A percentile compares a stretch with the other conserved stretches of the same genome.
Conservation (phyloP, 2,888 invertebrate species). For the Troides oblongomaculatus region DNA sequence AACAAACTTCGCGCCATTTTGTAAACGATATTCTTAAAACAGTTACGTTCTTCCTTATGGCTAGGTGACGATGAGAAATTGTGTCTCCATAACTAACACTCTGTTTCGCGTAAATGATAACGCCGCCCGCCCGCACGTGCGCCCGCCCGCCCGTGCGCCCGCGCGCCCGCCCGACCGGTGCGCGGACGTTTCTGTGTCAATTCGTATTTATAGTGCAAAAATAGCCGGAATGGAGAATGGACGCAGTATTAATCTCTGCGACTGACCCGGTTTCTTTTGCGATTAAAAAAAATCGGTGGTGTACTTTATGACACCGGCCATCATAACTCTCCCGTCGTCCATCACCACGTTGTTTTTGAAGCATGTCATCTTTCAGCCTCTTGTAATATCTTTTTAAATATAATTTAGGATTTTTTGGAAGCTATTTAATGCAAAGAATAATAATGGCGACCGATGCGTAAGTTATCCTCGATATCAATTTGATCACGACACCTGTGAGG, state of each 20-base stretch:
- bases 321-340: background rate
- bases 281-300: slow-evolving; percentile 9
- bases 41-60: too few relatives aligned
- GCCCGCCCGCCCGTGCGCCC: too few relatives aligned
- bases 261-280: slow-evolving; percentile 32
- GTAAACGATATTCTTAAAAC: background rate
- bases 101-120: too few relatives aligned
- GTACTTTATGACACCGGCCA: background rate
- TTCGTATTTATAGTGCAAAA: slow-evolving; percentile 29
- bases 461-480: background rate
- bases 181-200: slow-evolving; percentile 24
- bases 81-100: too few relatives aligned
- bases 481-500: slow-evolving; percentile 10
- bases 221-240: slow-evolving; percentile 32
- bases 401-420: background rate
- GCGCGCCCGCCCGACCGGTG: too few relatives aligned
- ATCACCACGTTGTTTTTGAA: background rate
- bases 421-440: background rate
- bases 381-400: background rate
- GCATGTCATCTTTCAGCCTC: background rate
- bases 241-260: slow-evolving; percentile 33
- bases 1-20: background rate
- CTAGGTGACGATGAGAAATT: too few relatives aligned
- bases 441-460: background rate
- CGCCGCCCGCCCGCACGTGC: too few relatives aligned